phyloP scores from a whole-genome alignment of 2,888 invertebrate species.

The Pristionchus maxplancki region DNA sequence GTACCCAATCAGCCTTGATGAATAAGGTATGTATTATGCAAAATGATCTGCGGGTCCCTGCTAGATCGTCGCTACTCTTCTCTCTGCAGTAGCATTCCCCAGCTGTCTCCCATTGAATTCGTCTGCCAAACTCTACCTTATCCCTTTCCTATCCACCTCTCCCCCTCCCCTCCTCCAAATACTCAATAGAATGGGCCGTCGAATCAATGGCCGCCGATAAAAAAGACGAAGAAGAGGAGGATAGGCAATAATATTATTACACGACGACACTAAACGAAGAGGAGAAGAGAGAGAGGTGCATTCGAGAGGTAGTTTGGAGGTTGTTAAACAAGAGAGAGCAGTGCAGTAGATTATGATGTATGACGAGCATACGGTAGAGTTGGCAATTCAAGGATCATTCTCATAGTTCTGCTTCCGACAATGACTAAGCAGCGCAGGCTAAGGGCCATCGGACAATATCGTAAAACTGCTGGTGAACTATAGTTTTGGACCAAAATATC shows the following conservation, averaged over 20 bases:
- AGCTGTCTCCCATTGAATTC: constrained; percentile 18
- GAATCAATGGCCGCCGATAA: constrained; percentile 39
- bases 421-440: neutral
- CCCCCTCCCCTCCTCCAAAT: neutral
- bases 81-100: neutral
- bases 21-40: neutral
- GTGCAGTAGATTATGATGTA: neutral
- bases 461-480: too few species aligned
- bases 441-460: neutral
- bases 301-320: constrained; percentile 41
- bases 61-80: too few species aligned
- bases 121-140: constrained; percentile 42
- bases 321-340: constrained; percentile 16
- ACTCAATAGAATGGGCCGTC: constrained; percentile 42
- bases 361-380: neutral
- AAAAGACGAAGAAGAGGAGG: constrained; percentile 25
- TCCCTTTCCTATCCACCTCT: neutral
- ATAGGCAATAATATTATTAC: constrained; percentile 46
- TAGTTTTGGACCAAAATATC: too few species aligned
- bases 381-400: neutral
- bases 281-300: neutral
- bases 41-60: neutral
- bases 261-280: constrained; percentile 35
- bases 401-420: neutral
- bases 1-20: neutral